Evolutionary conservation across 2,888 invertebrate genomes (phyloP).

Genomic region (Drosophila prolongata): DNA sequence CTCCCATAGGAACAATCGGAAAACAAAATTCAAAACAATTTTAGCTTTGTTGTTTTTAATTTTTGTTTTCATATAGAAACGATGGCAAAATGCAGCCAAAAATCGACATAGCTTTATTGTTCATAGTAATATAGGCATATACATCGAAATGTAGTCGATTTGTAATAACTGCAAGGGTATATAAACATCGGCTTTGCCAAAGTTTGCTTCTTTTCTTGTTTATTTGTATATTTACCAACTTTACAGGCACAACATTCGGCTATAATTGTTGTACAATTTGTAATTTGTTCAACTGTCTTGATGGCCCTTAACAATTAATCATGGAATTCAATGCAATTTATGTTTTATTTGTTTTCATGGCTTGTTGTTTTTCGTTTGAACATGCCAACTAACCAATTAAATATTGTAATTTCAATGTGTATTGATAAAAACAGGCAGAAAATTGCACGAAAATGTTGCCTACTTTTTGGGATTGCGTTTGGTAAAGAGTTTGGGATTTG

Average conservation of each 20-base stretch:
- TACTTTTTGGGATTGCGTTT: neutral
- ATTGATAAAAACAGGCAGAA: constrained; percentile 7
- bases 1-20: too few species aligned
- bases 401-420: constrained; percentile 37
- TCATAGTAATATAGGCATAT: too few species aligned
- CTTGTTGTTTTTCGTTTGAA: neutral
- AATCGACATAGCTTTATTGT: too few species aligned
- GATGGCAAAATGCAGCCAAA: too few species aligned
- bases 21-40: too few species aligned
- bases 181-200: too few species aligned
- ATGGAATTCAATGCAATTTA: constrained; percentile 40
- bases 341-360: constrained; percentile 27
- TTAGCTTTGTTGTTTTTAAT: too few species aligned
- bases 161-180: too few species aligned
- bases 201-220: too few species aligned
- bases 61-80: too few species aligned
- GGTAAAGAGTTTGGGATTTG: too few species aligned
- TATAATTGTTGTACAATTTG: constrained; percentile 28
- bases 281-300: constrained; percentile 16
- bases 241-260: constrained; percentile 5
- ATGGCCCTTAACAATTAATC: constrained; percentile 37
- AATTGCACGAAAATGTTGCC: neutral
- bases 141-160: too few species aligned
- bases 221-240: neutral
- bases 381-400: constrained; percentile 36